Evolutionary conservation across 2,113 vertebrate genomes (phyloP).

Genomic region (Neopipo cinnamomea): DNA sequence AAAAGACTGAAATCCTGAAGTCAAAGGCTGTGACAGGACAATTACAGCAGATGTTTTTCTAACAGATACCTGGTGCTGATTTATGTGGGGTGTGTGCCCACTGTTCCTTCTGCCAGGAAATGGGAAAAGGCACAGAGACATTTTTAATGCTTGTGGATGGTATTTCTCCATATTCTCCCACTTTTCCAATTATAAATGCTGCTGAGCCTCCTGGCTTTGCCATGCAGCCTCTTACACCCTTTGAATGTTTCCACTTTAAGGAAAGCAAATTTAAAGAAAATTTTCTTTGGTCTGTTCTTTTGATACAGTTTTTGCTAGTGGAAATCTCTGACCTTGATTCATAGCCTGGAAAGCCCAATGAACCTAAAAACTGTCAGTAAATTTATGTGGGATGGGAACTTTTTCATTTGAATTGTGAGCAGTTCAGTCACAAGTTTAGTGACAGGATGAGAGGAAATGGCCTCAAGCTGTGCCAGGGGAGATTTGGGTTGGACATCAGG

Average conservation of each 20-base stretch:
- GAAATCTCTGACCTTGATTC: neutral
- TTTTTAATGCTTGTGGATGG: neutral
- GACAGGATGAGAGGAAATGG: fast-evolving
- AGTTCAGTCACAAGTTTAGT: fast-evolving
- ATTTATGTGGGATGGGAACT: neutral
- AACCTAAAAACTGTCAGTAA: fast-evolving
- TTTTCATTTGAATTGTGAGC: fast-evolving
- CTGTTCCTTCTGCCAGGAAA: neutral
- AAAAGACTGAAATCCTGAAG: neutral
- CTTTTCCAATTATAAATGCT: neutral
- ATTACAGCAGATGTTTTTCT: fast-evolving
- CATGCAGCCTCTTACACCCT: fast-evolving
- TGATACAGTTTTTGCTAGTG: neutral
- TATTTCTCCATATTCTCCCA: neutral
- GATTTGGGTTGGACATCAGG: fast-evolving
- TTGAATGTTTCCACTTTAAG: neutral
- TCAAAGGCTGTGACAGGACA: neutral
- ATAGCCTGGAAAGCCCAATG: neutral
- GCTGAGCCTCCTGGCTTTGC: neutral
- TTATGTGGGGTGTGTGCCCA: fast-evolving
- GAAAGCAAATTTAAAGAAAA: neutral
- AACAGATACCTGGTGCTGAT: fast-evolving
- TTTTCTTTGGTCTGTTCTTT: neutral
- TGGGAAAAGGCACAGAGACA: fast-evolving
- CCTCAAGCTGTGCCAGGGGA: fast-evolving